A percentile compares a stretch with the other conserved stretches of the same genome.
phyloP scores from a whole-genome alignment of 2,797 vertebrate species.

The Brachyrhaphis roseni region DNA sequence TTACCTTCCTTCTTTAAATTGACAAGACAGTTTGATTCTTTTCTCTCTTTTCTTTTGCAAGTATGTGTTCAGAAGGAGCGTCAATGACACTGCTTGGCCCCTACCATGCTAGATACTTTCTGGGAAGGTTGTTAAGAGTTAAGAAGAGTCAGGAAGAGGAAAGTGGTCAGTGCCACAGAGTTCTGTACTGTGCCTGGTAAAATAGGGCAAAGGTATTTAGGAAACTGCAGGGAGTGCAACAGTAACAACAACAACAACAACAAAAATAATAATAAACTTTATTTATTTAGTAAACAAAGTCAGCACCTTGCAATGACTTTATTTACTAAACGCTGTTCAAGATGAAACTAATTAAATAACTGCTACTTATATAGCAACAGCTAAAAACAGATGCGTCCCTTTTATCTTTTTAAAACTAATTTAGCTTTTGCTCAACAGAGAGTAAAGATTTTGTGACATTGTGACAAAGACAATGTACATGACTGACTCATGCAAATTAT shows the following conservation, averaged over 20 bases:
- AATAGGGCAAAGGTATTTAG: neutral
- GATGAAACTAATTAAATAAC: no score
- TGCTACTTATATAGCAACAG: neutral
- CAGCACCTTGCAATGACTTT: no score
- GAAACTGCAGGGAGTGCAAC: no score
- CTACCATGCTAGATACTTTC: neutral
- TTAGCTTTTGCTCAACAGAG: neutral
- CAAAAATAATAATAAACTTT: no score
- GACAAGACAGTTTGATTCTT: neutral
- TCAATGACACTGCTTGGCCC: neutral
- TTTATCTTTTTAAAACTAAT: neutral
- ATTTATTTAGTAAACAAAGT: no score
- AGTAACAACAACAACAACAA: no score
- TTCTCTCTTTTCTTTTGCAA: neutral
- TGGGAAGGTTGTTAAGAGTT: neutral
- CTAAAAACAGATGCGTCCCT: neutral
- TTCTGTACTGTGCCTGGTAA: neutral
- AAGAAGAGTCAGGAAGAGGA: no score
- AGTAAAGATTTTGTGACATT: neutral
- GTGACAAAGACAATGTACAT: neutral
- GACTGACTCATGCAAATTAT: neutral
- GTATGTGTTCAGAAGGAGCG: neutral
- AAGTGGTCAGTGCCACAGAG: neutral
- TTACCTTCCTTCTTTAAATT: neutral
- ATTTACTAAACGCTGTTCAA: no score